Conservation (phyloP, 2,888 invertebrate genomes). For the Hydropsyche betteni region DNA sequence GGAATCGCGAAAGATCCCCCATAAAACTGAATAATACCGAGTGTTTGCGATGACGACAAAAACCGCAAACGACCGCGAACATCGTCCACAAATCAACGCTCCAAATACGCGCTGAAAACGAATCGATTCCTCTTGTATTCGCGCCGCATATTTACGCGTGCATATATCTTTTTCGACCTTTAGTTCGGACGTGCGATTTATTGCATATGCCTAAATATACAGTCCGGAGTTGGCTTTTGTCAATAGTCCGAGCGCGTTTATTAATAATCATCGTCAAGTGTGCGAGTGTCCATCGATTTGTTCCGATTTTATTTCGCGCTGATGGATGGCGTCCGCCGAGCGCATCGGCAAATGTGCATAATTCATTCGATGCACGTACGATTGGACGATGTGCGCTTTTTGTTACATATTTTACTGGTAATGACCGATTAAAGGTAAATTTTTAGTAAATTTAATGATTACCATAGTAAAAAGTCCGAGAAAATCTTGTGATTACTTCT, state of each 20-base stretch:
- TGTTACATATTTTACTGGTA: too few relatives aligned
- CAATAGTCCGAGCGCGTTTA: too few relatives aligned
- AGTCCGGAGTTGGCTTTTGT: too few relatives aligned
- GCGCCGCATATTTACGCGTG: neutral
- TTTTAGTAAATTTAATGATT: too few relatives aligned
- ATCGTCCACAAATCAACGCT: conserved; percentile 6
- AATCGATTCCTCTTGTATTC: neutral
- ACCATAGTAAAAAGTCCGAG: too few relatives aligned
- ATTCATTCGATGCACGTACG: conserved; percentile 18
- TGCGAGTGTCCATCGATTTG: conserved; percentile 8
- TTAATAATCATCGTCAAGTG: too few relatives aligned
- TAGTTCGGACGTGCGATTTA: neutral
- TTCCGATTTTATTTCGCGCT: conserved; percentile 17
- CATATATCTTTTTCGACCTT: neutral
- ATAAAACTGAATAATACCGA: conserved; percentile 32
- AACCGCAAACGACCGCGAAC: conserved; percentile 18
- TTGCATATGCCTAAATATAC: neutral
- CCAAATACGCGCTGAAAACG: neutral
- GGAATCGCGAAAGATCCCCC: conserved; percentile 27
- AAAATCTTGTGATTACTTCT: too few relatives aligned
- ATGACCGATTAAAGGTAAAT: too few relatives aligned
- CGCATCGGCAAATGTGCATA: conserved; percentile 26
- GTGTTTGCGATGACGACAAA: neutral
- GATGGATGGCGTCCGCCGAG: conserved; percentile 18
- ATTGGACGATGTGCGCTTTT: too few relatives aligned